phyloP scores from a whole-genome alignment of 2,113 vertebrate genomes.

The Aegypius monachus region DNA sequence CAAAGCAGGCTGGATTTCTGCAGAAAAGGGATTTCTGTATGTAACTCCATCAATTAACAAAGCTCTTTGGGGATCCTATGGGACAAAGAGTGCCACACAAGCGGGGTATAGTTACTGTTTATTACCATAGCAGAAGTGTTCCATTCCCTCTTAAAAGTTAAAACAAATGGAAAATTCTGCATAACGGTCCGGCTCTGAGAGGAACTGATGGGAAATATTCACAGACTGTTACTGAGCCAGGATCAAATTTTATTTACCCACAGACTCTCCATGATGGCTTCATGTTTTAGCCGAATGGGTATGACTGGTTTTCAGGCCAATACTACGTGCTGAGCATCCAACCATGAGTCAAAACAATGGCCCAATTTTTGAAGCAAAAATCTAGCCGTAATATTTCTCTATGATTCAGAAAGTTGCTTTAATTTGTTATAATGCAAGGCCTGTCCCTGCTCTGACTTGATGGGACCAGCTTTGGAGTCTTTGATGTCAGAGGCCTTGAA shows the following conservation, averaged over 20 bases:
- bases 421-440: conserved; percentile 58
- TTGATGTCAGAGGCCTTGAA: conserved; percentile 72
- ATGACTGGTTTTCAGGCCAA: not conserved
- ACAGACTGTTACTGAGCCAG: not conserved
- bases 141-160: not conserved
- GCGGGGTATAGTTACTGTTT: not conserved
- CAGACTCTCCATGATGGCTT: not conserved
- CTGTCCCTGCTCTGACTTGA: conserved; percentile 54
- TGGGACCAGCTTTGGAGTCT: conserved; percentile 60
- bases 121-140: conserved; percentile 31
- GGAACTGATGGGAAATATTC: conserved; percentile 28
- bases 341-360: not conserved
- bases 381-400: not conserved
- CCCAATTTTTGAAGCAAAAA: not conserved
- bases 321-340: not conserved
- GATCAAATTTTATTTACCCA: conserved; percentile 25
- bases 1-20: not conserved
- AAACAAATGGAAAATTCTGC: conserved; percentile 17
- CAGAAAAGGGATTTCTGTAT: not conserved
- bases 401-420: conserved; percentile 38
- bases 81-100: not conserved
- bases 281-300: not conserved
- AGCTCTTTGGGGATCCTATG: not conserved
- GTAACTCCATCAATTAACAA: not conserved
- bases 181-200: not conserved